Evolutionary conservation across 2,113 vertebrate genomes (phyloP), one percentile per base, ranked within the genome.

Genomic region (Peromyscus maniculatus): DNA sequence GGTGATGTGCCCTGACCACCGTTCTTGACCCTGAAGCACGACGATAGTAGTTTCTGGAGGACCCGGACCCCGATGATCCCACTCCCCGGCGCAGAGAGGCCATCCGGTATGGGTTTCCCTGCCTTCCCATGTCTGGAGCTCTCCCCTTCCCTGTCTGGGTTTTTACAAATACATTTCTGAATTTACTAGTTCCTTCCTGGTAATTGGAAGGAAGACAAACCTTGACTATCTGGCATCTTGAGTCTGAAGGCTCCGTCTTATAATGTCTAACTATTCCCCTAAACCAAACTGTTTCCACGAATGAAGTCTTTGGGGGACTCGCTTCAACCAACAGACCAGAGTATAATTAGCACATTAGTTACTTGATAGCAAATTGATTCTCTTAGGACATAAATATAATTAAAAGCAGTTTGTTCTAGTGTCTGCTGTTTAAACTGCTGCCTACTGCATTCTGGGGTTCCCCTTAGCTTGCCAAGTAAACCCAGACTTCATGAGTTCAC

Each of bases 281-380:
- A 96, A 92, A 89, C 36, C 77, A 62, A 93, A 71, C 39, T 1
- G 1, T 84, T 87, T 89, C 86, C 82, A 57, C 66, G 69, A 82
- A 89, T 17, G 79, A 71, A 91, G 93, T 75, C 75, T 55, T 36
- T 10, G 26, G 80, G 87, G 83, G 55, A 62, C 82, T 69, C 15
- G 52, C 89, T 87, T 87, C 46, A 28, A 12, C 64, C 49, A 89
- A 62, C n/a, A 86, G 77, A 66, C 10, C 31, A 31, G 88, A 55
- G 55, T 3, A 5, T 92, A 75, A 82, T 95, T 87, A 79, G 39
- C 26, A 59, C 15, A 31, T 66, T 93, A 74, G 67, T 74, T 93
- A 86, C 72, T 89, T 91, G 59, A 74, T 57, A 95, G 89, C 91
- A 82, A 75, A 21, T 33, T 33, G 33, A 67, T 93, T 97, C 96